Base-by-base conservation (phyloP, 2,797 vertebrate species). In the Lagodon rhomboides region DNA sequence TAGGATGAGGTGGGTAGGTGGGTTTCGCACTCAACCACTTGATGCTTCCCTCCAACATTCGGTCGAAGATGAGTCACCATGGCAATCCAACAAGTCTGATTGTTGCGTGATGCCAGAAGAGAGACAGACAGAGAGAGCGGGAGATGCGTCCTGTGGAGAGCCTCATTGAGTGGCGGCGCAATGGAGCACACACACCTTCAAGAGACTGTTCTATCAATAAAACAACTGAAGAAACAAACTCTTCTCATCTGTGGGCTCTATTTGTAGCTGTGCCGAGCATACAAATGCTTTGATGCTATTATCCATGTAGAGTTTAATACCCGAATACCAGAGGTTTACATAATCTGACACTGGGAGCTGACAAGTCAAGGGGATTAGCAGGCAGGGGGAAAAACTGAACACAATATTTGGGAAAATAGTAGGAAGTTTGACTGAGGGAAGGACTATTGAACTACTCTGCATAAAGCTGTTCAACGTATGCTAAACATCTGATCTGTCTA, bases 41-140 rank as follows among this genome's bases (percentile, higher is more conserved):
- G 74, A 79, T 89, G 89, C 82, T 84, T 85, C 68, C 85, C 82
- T 89, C 87, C 85, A 66, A 80, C 85, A 73, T 85, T 89, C 82
- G 82, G 82, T 88, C 80, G 79, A 86, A 80, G 83, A 84, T 44
- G 47, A 87, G 90, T 93, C 86, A 75, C 93, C 90, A 89, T 92
- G 91, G 92, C 82, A 67, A 93, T 90, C 85, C 60, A 49, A 53
- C 41, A 12, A 34, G 72, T 72, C 68, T 83, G 78, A 79, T 77
- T 80, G 80, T 79, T 74, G 75, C n/a, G 50, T 83, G 82, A 85
- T 79, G 75, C 79, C 61, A 69, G 62, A 82, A 23, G 50, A 68
- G 71, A 78, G 72, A 58, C 55, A 44, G 71, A 75, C 74, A 68
- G 67, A 75, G 67, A 74, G 56, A 71, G 16, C 50, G 75, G 66